phyloP scores from a whole-genome alignment of 2,888 invertebrate species.

The Caenorhabditis wallacei region DNA sequence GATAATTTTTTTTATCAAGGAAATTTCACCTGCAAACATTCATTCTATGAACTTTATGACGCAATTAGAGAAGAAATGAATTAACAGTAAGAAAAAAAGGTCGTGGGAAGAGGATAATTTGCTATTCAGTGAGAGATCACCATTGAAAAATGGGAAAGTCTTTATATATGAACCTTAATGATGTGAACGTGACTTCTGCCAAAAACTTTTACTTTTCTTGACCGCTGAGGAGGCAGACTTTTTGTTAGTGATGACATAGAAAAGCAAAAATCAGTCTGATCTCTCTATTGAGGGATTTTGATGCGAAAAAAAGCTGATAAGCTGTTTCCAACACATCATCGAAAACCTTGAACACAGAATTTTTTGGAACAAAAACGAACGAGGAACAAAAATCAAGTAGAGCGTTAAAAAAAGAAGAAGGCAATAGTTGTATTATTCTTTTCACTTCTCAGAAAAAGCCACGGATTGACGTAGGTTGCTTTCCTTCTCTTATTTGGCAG shows the following conservation, averaged over 20 bases:
- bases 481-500: constrained; percentile 27
- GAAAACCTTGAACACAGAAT: background rate
- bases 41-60: background rate
- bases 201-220: constrained; percentile 20
- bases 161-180: constrained; percentile 5
- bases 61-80: background rate
- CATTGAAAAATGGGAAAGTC: background rate
- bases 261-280: constrained; percentile 49
- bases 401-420: constrained; percentile 28
- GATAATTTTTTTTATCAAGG: background rate
- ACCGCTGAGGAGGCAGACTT: constrained; percentile 19
- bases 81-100: background rate
- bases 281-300: constrained; percentile 29
- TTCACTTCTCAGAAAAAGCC: constrained; percentile 29
- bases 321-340: background rate
- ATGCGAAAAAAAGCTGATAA: constrained; percentile 5
- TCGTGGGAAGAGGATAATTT: background rate
- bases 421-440: constrained; percentile 42
- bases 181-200: constrained; percentile 42
- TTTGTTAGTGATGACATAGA: constrained; percentile 33
- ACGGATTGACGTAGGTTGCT: constrained; percentile 47
- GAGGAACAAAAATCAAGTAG: constrained; percentile 18
- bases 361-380: constrained; percentile 9
- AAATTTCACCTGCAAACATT: background rate
- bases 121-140: constrained; percentile 16